Evolutionary conservation across 2,797 vertebrate genomes (phyloP), one percentile per base, ranked within the genome.

Genomic region (Rhodeus uyekii): DNA sequence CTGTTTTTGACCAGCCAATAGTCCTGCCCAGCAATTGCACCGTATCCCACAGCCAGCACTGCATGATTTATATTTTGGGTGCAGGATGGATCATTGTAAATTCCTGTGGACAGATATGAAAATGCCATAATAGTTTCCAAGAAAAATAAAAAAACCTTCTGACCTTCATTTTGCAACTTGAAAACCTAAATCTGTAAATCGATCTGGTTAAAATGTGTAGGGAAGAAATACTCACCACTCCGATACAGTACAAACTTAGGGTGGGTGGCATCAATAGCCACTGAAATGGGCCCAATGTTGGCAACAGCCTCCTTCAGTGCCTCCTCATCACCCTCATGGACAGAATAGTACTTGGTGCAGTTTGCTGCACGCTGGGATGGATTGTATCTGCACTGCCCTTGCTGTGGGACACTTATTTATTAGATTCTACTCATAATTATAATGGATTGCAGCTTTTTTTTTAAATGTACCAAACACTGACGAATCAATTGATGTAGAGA

Each of bases 1-100:
- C 98, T 99, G 94, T 99, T 99, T 91, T 99, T 99, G 75, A 99
- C 91, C 27, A 98, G 94, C 98, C 98, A 99, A 39, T 93, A 98
- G n/a, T 98, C 96, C 50, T 94, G 89, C 12, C 95, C 93, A 0
- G 89, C 29, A 3, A 92, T 48, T 0, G 87, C 94, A 2, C 97
- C 97, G 0, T 98, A 99, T 4, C 97, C 97, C 0, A 97, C 86
- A 0, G 84, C 94, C 0, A 99, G 83, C 3, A 99, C 96, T 0
- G 0, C 97, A 0, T 99, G 97, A 83, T 97, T 98, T 58, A 95
- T 84, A 0, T n/a, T 1, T 27, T 93, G 87, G 0, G 85, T 85
- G 88, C 98, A 99, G 22, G 3, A 24, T 0, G 92, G 72, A 29
- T 99, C 96, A 3, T 95, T 84, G 0, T 98, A 98, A 42, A 58